Evolutionary conservation across 2,797 vertebrate species (phyloP), one percentile per base, ranked within the genome.

Genomic region (Hypotaenidia okinawae): DNA sequence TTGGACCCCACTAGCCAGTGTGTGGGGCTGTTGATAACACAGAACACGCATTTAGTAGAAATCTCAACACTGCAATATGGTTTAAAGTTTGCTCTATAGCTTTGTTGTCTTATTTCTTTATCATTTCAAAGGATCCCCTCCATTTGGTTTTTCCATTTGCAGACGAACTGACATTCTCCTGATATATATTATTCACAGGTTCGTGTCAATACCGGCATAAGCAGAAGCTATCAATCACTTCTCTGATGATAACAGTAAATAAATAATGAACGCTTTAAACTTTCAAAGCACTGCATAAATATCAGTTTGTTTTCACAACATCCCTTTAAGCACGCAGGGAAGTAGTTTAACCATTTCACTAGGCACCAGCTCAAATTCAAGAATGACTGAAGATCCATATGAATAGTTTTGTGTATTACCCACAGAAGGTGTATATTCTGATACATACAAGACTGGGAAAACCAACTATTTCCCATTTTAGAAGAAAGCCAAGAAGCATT

Each of bases 251-350:
- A 94, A 96, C 47, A 77, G 70, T 92, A 94, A 94, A 96, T 92
- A 94, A 95, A 94, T 95, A 92, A 97, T 80, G 88, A 90, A 80
- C 90, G 87, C 41, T 91, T 95, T 95, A 94, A 95, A 85, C 74
- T 78, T 96, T 95, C 91, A 94, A 89, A 93, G 93, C 68, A 61
- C 58, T 75, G 81, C 64, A 85, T 87, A 96, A 95, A 93, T 67
- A 94, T 28, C 89, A 90, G 94, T 91, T 94, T 90, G 79, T 93
- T 96, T 94, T 80, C 87, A 91, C 82, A 90, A 83, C 68, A 90
- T 35, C 80, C 59, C 87, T 87, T 90, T 87, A 92, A 92, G 70
- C 2, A 0, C 3, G 73, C 61, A 86, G 84, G 62, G 79, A 91
- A 80, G 45, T 30, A 90, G 58, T 93, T 91, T 91, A 92, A 94